These are phyloP conservation scores for Gyps fulvus DNA, from an alignment of 2,113 vertebrate species.

Conservation along the genomic window DNA sequence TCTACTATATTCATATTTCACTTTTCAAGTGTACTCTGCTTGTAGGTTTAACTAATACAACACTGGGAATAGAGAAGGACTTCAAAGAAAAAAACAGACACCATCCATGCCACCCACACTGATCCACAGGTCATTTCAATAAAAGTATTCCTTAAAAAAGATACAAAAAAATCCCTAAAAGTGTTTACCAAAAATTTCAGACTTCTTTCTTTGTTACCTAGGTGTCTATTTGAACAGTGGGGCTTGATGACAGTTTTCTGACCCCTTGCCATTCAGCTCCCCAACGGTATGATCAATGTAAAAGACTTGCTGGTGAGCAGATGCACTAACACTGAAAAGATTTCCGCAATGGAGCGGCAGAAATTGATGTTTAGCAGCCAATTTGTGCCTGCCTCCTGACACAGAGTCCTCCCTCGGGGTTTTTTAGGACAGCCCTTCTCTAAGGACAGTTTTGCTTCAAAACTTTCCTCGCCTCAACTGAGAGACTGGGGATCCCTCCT, in stretches of 20 bases:
- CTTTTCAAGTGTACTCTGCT: background rate
- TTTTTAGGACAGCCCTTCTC: background rate
- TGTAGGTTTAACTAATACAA: background rate
- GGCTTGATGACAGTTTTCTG: background rate
- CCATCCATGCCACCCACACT: background rate
- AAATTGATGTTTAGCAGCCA: background rate
- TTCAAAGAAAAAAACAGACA: background rate
- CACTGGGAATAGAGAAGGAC: background rate
- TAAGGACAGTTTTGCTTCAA: background rate
- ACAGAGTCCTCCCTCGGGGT: background rate
- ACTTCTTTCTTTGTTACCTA: background rate
- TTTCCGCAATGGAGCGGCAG: background rate
- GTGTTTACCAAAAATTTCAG: background rate
- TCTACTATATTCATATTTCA: background rate
- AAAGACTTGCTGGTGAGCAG: background rate
- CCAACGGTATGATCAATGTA: background rate
- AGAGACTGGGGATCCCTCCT: background rate
- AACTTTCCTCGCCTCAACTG: background rate
- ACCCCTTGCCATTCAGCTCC: background rate
- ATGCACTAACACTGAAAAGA: background rate
- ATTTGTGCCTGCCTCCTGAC: background rate
- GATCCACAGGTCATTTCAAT: background rate
- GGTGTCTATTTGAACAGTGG: background rate
- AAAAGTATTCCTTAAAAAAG: background rate
- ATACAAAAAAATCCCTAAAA: background rate